Evolutionary conservation across 2,113 vertebrate genomes (phyloP).

Genomic region (Nycticryphes semicollaris): DNA sequence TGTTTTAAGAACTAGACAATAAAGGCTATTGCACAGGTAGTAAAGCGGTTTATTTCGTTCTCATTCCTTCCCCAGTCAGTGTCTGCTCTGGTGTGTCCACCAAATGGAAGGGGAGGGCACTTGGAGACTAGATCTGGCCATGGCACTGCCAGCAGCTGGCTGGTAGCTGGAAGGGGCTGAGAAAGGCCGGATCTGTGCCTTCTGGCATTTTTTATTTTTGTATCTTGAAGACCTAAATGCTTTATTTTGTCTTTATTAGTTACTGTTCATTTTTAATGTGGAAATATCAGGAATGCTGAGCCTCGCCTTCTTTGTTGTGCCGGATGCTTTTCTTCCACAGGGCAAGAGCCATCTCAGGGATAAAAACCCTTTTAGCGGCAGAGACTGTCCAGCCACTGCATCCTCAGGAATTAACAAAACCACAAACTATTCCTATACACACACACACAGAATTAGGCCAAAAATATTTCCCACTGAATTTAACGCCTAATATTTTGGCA

Average conservation of each 20-base stretch:
- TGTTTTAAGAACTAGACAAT: not conserved
- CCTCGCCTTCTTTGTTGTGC: not conserved
- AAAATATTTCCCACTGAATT: not conserved
- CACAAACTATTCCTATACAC: not conserved
- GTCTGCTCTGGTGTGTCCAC: not conserved
- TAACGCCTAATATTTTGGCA: not conserved
- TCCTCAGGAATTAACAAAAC: not conserved
- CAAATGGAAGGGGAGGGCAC: not conserved
- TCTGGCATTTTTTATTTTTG: not conserved
- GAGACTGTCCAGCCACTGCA: not conserved
- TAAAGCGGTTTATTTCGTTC: conserved; percentile 29
- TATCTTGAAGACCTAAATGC: not conserved
- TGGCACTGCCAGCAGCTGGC: not conserved
- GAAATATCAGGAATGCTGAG: not conserved
- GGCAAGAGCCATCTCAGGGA: not conserved
- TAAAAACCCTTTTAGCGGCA: not conserved
- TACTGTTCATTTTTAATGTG: not conserved
- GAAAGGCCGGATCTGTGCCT: not conserved
- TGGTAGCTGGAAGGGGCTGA: not conserved
- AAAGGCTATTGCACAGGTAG: not conserved
- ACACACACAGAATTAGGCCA: not conserved
- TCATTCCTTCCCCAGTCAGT: not conserved
- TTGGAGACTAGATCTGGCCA: not conserved
- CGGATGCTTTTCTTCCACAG: not conserved
- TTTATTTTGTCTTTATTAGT: not conserved